Evolutionary conservation across 2,797 vertebrate genomes (phyloP), one percentile per base, ranked within the genome.

Genomic region (Enteromius viviparus): DNA sequence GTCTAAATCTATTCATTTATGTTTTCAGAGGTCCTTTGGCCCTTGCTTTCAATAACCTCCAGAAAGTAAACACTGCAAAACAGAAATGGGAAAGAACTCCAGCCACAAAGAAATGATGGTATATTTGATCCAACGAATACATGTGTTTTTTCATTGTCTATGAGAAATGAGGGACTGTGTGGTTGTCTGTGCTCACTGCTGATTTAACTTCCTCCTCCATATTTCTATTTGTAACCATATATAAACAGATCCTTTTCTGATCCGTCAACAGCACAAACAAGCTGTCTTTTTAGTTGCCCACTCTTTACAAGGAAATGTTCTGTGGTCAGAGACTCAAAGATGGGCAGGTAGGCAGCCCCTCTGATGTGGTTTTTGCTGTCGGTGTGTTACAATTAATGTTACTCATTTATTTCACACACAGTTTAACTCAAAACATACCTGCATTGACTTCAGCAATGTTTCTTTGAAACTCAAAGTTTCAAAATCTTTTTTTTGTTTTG

Each of bases 341-440:
- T 29, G 68, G 66, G 51, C 72, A 82, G 76, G 85, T 84, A 76
- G 87, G 80, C 45, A 80, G 76, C 26, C 69, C 42, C 47, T 84
- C 64, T 86, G 72, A 86, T 83, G 85, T 86, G 87, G 85, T 75
- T 83, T 80, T 21, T n/a, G 40, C 49, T 81, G 80, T 68, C 4
- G 65, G 71, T 66, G 34, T 40, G 65, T 76, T 65, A 83, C 79
- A 45, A 77, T 72, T 68, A 60, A 42, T 60, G 74, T n/a, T 68
- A 83, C 60, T 88, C 72, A 78, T 83, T 80, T 34, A 66, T 76
- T n/a, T 80, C 60, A 55, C 37, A 72, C 55, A 70, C 66, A 26
- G 47, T 34, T 3, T 8, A 58, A 78, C 72, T 75, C 1, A 45
- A 85, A 58, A 32, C 81, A 80, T 78, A 42, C 60, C 2, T 76